Evolutionary conservation across 2,888 invertebrate genomes (phyloP), one percentile per base, ranked within the genome.

Genomic region (Halictus ligatus): DNA sequence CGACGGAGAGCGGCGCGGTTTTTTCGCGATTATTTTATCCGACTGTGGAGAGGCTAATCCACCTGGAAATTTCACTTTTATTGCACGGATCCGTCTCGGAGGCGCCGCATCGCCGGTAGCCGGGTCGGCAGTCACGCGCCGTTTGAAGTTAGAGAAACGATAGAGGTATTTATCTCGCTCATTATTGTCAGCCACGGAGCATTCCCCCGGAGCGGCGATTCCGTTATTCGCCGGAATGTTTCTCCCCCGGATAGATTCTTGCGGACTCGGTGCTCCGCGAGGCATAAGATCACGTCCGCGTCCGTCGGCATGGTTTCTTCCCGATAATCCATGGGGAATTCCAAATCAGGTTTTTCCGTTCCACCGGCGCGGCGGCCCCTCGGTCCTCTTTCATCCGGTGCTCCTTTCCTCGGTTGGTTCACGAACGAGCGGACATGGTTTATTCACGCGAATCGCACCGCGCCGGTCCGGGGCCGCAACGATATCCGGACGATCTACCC

Each of bases 301-400:
- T 89, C 83, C 80, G 75, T 69, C 60, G 60, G 73, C 83, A 84
- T 40, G 78, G 78, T 74, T 87, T 82, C 84, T 89, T 86, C 77
- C 75, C 80, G 80, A 90, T 90, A 85, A 88, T 89, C 81, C 84
- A 74, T 60, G 15, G 50, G 73, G 88, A 89, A 91, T 91, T 91
- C 84, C 76, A 75, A 86, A 80, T 86, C 83, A 74, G 71, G 79
- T 81, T 88, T 89, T 89, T 87, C 81, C 78, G 5, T 43, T 21
- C 40, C 46, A 12, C 21, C 29, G 29, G 13, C 75, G 50, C 50
- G 50, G 50, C 50, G 58, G 54, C 78, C 54, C 18, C 64, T 64
- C 43, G 46, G 25, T 50, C 46, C 43, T 43, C 58, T 46, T 46
- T 78, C 60, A 13, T 58, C 64, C 67, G 25, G 35, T 35, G 13